phyloP scores from a whole-genome alignment of 2,888 invertebrate genomes.

The Tubulanus polymorphus region DNA sequence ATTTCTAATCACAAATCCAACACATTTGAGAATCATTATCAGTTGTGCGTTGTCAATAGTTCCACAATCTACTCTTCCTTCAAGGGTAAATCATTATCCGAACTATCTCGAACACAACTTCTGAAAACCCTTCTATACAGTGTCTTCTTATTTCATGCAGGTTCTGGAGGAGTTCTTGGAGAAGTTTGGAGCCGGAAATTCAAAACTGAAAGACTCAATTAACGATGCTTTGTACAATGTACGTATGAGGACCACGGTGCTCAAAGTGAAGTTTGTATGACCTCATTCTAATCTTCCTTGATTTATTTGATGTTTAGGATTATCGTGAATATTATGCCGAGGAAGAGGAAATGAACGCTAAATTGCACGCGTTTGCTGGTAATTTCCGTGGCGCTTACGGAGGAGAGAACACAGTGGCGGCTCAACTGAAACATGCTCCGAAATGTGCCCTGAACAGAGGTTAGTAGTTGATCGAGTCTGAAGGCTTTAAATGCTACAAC shows the following conservation, averaged over 20 bases:
- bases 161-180: constrained; percentile 39
- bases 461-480: no score
- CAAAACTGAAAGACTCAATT: constrained; percentile 41
- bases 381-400: constrained; percentile 47
- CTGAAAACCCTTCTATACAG: background rate
- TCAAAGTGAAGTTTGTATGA: no score
- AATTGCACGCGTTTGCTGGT: constrained; percentile 46
- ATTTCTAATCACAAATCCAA: constrained; percentile 29
- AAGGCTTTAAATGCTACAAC: no score
- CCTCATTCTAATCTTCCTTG: no score
- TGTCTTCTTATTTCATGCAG: constrained; percentile 19
- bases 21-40: constrained; percentile 37
- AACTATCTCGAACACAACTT: background rate
- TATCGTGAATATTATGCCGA: constrained; percentile 36
- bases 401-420: constrained; percentile 49
- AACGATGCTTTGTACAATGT: constrained; percentile 37
- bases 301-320: background rate
- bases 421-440: constrained; percentile 36
- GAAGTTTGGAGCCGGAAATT: constrained; percentile 36
- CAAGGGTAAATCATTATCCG: constrained; percentile 29
- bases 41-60: constrained; percentile 34
- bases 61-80: constrained; percentile 29
- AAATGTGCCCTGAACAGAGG: constrained; percentile 21
- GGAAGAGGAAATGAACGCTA: constrained; percentile 48
- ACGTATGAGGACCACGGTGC: constrained; percentile 8